phyloP scores from a whole-genome alignment of 2,888 invertebrate genomes.

The Archips xylosteana region DNA sequence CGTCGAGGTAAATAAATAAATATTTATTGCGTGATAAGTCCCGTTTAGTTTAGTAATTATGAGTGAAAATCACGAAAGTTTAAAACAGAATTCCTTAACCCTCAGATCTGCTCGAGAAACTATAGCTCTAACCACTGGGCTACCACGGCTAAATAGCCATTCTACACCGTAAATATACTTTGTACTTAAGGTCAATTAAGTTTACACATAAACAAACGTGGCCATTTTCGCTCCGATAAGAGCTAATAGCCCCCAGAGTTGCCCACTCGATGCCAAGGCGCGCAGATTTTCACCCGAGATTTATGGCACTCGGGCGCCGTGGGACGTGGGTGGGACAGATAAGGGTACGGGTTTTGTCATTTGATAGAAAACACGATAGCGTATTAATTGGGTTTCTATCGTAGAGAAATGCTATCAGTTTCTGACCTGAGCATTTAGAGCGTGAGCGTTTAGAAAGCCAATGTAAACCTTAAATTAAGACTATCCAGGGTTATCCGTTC shows the following conservation, averaged over 20 bases:
- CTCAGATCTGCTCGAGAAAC: too few relatives aligned
- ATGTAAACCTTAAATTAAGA: too few relatives aligned
- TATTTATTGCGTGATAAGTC: too few relatives aligned
- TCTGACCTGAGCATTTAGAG: too few relatives aligned
- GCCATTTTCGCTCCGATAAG: not conserved
- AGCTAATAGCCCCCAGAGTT: slow-evolving; percentile 2
- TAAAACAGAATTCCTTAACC: too few relatives aligned
- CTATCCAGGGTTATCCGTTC: too few relatives aligned
- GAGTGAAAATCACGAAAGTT: too few relatives aligned
- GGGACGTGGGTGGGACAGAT: slow-evolving; percentile 21
- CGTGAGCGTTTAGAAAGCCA: too few relatives aligned
- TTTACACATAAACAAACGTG: not conserved
- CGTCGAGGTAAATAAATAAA: too few relatives aligned
- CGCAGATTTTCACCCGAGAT: slow-evolving; percentile 37
- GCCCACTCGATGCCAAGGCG: slow-evolving; percentile 28
- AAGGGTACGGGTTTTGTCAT: slow-evolving; percentile 11
- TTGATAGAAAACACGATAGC: not conserved
- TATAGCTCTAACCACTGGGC: too few relatives aligned
- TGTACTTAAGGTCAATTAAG: not conserved
- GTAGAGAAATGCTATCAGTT: not conserved
- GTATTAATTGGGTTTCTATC: not conserved
- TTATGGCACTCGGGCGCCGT: slow-evolving; percentile 24
- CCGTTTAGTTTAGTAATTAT: too few relatives aligned
- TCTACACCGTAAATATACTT: not conserved
- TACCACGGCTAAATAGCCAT: too few relatives aligned